These are phyloP conservation scores for Akabosia matsudoensis DNA, from an alignment of 1,140 invertebrate genomes.

Conservation along the genomic window DNA sequence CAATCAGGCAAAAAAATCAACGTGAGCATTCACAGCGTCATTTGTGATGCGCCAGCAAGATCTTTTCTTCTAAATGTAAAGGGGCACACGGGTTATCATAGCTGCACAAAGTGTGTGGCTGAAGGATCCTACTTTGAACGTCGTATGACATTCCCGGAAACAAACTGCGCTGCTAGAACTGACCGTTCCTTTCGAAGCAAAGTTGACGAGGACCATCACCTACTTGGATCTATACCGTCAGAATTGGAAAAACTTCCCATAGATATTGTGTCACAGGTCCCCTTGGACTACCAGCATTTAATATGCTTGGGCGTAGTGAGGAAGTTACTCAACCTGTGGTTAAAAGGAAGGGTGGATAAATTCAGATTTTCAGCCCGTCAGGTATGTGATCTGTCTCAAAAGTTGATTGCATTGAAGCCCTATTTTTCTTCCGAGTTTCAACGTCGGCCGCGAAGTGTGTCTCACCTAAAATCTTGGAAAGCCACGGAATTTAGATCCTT, in stretches of 20 bases:
- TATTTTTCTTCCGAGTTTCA: slow-evolving; percentile 36
- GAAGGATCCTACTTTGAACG: slow-evolving; percentile 36
- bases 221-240: not conserved
- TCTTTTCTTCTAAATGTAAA: too few relatives aligned
- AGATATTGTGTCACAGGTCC: slow-evolving; percentile 48
- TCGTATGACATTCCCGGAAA: slow-evolving; percentile 46
- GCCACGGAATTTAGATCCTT: slow-evolving; percentile 40
- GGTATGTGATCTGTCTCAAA: not conserved
- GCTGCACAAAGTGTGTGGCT: too few relatives aligned
- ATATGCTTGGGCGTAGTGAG: slow-evolving; percentile 52
- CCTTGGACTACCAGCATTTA: slow-evolving; percentile 53
- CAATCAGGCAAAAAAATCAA: too few relatives aligned
- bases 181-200: slow-evolving; percentile 43
- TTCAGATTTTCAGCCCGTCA: not conserved
- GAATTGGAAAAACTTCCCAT: not conserved
- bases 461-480: slow-evolving; percentile 36
- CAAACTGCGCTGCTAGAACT: slow-evolving; percentile 32
- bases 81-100: too few relatives aligned
- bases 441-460: slow-evolving; percentile 29
- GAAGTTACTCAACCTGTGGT: slow-evolving; percentile 49
- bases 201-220: slow-evolving; percentile 21
- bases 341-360: too few relatives aligned
- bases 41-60: too few relatives aligned
- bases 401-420: not conserved
- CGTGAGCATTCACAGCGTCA: too few relatives aligned